phyloP scores from a whole-genome alignment of 2,888 invertebrate species.

The Leptopilina syphax region DNA sequence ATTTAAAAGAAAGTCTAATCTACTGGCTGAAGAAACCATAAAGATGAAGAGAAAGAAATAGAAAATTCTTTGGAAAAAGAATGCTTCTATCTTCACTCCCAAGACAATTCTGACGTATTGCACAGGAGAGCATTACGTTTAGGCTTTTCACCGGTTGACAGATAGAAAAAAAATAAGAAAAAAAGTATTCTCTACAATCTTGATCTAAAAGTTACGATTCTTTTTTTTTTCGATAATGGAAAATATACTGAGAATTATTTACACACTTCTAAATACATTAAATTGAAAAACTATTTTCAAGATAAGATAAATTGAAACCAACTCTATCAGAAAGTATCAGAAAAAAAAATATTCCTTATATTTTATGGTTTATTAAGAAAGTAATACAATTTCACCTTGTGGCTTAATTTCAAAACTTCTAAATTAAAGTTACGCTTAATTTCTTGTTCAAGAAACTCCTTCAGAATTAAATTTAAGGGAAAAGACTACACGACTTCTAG shows the following conservation, averaged over 20 bases:
- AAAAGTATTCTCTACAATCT: not conserved
- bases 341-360: no score
- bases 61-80: conserved; percentile 42
- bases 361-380: not conserved
- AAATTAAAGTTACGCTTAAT: not conserved
- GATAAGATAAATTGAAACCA: no score
- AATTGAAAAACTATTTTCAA: no score
- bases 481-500: not conserved
- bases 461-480: conserved; percentile 7
- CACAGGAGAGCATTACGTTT: conserved; percentile 44
- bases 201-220: not conserved
- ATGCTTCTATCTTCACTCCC: conserved; percentile 46
- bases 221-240: not conserved
- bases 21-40: not conserved
- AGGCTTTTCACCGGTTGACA: conserved; percentile 46
- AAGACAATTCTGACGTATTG: conserved; percentile 57
- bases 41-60: conserved; percentile 8
- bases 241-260: not conserved
- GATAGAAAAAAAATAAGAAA: conserved; percentile 46
- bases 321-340: no score
- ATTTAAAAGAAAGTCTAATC: not conserved
- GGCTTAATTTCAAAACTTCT: not conserved
- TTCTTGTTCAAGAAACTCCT: not conserved
- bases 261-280: no score
- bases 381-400: not conserved